Base-by-base conservation (phyloP, 2,888 invertebrate genomes). In the Mesodorylaimus sp. region DNA sequence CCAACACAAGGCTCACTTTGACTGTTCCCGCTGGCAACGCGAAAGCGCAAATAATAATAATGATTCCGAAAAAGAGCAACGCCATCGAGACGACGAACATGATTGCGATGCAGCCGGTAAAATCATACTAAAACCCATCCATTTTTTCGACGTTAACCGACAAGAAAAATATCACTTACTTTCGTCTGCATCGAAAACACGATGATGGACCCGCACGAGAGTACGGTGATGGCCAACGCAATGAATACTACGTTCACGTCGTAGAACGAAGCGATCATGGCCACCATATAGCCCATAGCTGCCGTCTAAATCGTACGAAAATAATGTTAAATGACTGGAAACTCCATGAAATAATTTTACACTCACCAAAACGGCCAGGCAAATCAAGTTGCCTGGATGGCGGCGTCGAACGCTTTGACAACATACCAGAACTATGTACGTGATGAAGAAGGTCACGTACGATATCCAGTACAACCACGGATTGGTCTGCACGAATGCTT, bases 21-120 rank as follows among this genome's bases (percentile, higher is more conserved):
- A n/a, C n/a, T n/a, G n/a, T n/a, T n/a, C n/a, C n/a, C n/a, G n/a
- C n/a, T n/a, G n/a, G n/a, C n/a, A n/a, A n/a, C n/a, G n/a, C n/a
- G n/a, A n/a, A n/a, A n/a, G n/a, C n/a, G n/a, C n/a, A n/a, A n/a
- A 64, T 52, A 10, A 60, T 59, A 54, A 72, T 62, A 24, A 74
- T 59, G 29, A 74, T 57, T 19, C 76, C 73, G 53, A 74, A 70
- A 44, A 75, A 60, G 44, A 74, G 59, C 47, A 74, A 62, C 24
- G 73, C 72, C 60, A 76, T 66, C 19, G 60, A 57, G 41, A 69
- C 59, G 25, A 70, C 70, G 57, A 70, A 71, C 45, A 76, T 61
- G 47, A 73, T 65, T 16, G 73, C 72, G 53, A 68, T 66, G 55
- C 71, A 74, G 55, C 69, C 61, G 13, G 75, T 75, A 58, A 75